Evolutionary conservation across 2,888 invertebrate genomes (phyloP), one percentile per base, ranked within the genome.

Genomic region (Leptarthrus brevirostris): DNA sequence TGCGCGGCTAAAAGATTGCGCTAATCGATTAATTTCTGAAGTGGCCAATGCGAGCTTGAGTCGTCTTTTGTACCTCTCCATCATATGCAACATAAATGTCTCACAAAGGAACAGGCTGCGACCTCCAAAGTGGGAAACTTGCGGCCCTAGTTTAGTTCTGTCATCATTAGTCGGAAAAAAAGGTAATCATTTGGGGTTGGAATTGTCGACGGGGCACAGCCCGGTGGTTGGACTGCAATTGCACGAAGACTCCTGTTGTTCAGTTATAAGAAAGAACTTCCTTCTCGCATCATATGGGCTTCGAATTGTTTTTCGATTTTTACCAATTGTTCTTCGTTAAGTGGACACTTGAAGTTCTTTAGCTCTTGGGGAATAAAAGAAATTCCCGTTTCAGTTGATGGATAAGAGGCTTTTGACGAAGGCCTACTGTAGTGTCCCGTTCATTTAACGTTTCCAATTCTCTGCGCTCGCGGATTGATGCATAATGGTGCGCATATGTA

Each of bases 1-100:
- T 40, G 36, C 34, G 24, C 16, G 36, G 2, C 30, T 36, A 40
- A 44, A 71, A 56, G 24, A 71, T 72, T 58, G 56, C 44, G 56
- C 47, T 72, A 72, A 72, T 72, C 72, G 72, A 72, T 72, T 72
- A 72, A 72, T 72, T 72, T 58, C n/a, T 72, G 16, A 58, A 72
- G 72, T 72, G 72, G 72, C 56, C 56, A 71, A 69, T 69, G 34
- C 69, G 18, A 69, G 30, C 18, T n/a, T 26, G 30, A 34, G 2
- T 18, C 47, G 64, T 8, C 26, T 49, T n/a, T 66, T 47, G 26
- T 66, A 10, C 47, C 47, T 18, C 22, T 66, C n/a, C 47, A 30
- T 10, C 3, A 10, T 24, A 24, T 30, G 30, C 30, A 47, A 44
- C 34, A 36, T 12, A 12, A 20, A 49, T 36, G 22, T 70, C 52